Evolutionary conservation across 1,140 invertebrate species (phyloP).

Genomic region (Camponotus floridanus): DNA sequence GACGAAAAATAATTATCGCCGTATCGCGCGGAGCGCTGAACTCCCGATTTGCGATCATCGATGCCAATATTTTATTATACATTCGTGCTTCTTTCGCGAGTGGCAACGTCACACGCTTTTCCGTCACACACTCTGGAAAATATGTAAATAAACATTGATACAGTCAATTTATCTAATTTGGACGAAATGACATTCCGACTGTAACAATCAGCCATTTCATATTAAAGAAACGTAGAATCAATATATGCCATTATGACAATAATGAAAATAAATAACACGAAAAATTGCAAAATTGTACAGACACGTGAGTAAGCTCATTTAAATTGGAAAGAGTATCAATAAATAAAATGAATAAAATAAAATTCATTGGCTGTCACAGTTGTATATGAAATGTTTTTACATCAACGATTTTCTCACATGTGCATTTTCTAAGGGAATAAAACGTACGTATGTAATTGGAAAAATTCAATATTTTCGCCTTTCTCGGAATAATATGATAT

Average conservation of each 20-base stretch:
- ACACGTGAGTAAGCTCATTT: slow-evolving; percentile 29
- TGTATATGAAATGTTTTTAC: slow-evolving; percentile 21
- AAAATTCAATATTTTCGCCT: not conserved
- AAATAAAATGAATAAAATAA: slow-evolving; percentile 61
- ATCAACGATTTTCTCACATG: not conserved
- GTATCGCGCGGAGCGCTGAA: not conserved
- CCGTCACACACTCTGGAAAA: slow-evolving; percentile 28
- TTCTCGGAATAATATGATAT: not conserved
- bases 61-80: slow-evolving; percentile 39
- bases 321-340: slow-evolving; percentile 16
- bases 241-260: slow-evolving; percentile 49
- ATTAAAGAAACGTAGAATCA: slow-evolving; percentile 53
- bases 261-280: slow-evolving; percentile 46
- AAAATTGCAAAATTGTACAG: slow-evolving; percentile 44
- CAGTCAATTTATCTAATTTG: slow-evolving; percentile 59
- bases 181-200: slow-evolving; percentile 38
- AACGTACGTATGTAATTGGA: not conserved
- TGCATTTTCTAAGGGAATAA: not conserved
- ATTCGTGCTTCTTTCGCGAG: slow-evolving; percentile 51
- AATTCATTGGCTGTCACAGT: not conserved
- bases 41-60: slow-evolving; percentile 20
- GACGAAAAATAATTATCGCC: slow-evolving; percentile 54
- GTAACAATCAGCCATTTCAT: slow-evolving; percentile 44
- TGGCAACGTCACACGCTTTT: slow-evolving; percentile 1
- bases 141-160: slow-evolving; percentile 61